Percentiles rank a stretch among this genome's conserved stretches.
phyloP scores from a whole-genome alignment of 1,140 invertebrate species.

The Drosophila sucinea region DNA sequence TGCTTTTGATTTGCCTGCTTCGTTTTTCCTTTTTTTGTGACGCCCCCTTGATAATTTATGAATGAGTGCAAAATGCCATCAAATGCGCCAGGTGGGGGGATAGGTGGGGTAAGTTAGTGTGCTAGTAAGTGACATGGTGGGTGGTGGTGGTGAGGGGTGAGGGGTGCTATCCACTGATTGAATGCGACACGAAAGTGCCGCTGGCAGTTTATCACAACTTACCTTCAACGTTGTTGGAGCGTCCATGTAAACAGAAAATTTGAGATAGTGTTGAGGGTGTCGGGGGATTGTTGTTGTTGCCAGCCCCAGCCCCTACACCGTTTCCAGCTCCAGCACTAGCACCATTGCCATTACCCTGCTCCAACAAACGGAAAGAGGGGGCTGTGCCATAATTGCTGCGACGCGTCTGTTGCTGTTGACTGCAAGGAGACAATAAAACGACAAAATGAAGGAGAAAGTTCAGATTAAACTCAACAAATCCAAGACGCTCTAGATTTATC shows the following conservation, averaged over 20 bases:
- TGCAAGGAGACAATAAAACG: constrained; percentile 14
- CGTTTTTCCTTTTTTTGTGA: constrained; percentile 36
- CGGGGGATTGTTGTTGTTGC: constrained; percentile 65
- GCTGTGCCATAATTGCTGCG: constrained; percentile 64
- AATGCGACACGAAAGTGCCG: constrained; percentile 72
- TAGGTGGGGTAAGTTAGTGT: neutral
- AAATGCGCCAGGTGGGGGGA: neutral
- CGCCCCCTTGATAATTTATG: constrained; percentile 63
- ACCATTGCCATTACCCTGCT: constrained; percentile 20
- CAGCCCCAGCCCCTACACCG: constrained; percentile 36
- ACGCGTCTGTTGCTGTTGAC: constrained; percentile 33
- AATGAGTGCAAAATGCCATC: constrained; percentile 70
- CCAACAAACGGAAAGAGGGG: constrained; percentile 43
- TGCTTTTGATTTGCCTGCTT: constrained; percentile 60
- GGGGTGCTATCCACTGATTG: constrained; percentile 52
- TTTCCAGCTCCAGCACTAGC: neutral
- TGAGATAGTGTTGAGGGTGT: constrained; percentile 57
- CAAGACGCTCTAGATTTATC: constrained; percentile 6
- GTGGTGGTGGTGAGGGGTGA: neutral
- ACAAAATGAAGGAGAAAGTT: constrained; percentile 12
- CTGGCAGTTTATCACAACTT: constrained; percentile 18
- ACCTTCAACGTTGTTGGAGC: constrained; percentile 73
- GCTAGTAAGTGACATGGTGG: neutral
- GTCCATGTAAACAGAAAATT: constrained; percentile 76
- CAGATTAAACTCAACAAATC: constrained; percentile 1